These are phyloP conservation scores for Sarcophaga carnaria DNA, from an alignment of 2,888 invertebrate species.

Conservation along the genomic window DNA sequence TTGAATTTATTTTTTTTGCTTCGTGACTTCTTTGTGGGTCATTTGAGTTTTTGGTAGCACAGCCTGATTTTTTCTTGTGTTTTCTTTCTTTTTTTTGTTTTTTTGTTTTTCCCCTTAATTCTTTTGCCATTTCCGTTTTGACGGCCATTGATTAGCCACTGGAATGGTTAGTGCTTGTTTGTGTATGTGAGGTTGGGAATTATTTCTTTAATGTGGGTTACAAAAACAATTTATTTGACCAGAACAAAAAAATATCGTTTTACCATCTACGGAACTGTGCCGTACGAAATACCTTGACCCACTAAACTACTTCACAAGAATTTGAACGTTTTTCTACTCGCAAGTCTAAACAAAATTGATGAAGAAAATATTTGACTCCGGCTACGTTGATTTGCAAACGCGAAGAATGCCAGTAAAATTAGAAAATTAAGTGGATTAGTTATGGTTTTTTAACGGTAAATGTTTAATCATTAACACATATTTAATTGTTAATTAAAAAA, in stretches of 20 bases:
- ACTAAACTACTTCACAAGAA: constrained; percentile 48
- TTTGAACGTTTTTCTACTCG: not conserved
- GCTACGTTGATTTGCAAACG: too few species aligned
- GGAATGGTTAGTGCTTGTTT: not conserved
- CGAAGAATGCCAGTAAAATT: too few species aligned
- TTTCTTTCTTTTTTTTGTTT: not conserved
- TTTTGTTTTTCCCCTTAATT: not conserved
- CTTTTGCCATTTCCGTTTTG: constrained; percentile 26
- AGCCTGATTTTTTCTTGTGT: not conserved
- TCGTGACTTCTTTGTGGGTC: constrained; percentile 49
- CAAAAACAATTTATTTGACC: constrained; percentile 35
- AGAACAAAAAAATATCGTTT: constrained; percentile 27
- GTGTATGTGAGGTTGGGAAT: not conserved
- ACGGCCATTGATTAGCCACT: constrained; percentile 41
- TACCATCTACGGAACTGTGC: constrained; percentile 1
- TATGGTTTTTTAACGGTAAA: too few species aligned
- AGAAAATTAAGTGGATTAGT: too few species aligned
- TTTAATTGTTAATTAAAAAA: too few species aligned
- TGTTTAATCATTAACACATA: too few species aligned
- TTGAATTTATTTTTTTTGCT: constrained; percentile 15
- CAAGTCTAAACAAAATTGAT: not conserved
- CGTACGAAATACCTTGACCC: constrained; percentile 55
- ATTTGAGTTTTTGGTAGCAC: constrained; percentile 48
- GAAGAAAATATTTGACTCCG: not conserved
- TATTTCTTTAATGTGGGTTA: constrained; percentile 53